phyloP scores from a whole-genome alignment of 2,888 invertebrate genomes.

The Notodonta ziczac region DNA sequence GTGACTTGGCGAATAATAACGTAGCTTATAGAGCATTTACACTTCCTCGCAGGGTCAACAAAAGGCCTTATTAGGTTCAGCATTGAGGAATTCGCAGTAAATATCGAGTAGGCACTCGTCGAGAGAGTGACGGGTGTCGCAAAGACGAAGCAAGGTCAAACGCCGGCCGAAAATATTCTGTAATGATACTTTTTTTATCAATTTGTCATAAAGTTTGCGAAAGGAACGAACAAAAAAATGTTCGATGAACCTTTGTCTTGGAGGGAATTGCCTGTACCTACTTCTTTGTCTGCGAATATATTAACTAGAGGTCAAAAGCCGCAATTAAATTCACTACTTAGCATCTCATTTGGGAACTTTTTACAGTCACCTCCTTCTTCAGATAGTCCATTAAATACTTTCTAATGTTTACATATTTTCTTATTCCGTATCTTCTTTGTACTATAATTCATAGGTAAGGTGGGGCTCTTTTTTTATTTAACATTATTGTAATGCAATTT shows the following conservation, averaged over 20 bases:
- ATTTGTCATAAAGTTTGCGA: slow-evolving; percentile 50
- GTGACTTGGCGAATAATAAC: slow-evolving; percentile 1
- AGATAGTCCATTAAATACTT: too few relatives aligned
- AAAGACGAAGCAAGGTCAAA: slow-evolving; percentile 61
- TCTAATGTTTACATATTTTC: not conserved
- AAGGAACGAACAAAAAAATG: slow-evolving; percentile 37
- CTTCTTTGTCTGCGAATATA: too few relatives aligned
- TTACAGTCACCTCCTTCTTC: too few relatives aligned
- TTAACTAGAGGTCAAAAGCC: too few relatives aligned
- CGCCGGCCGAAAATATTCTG: slow-evolving; percentile 55
- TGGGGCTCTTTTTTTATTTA: slow-evolving; percentile 22
- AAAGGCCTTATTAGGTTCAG: slow-evolving; percentile 40
- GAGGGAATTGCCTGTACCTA: not conserved
- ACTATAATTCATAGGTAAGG: not conserved
- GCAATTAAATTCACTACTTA: too few relatives aligned
- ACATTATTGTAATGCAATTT: slow-evolving; percentile 19
- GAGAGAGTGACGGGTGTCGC: slow-evolving; percentile 49
- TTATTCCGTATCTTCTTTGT: not conserved
- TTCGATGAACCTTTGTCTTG: slow-evolving; percentile 33
- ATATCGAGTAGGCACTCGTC: slow-evolving; percentile 24
- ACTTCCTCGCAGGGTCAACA: slow-evolving; percentile 37
- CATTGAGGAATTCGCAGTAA: slow-evolving; percentile 37
- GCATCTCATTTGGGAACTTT: too few relatives aligned
- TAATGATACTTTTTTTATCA: slow-evolving; percentile 58
- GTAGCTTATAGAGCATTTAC: slow-evolving; percentile 13